These are phyloP conservation scores for Mohoua ochrocephala DNA, from an alignment of 2,113 vertebrate species.

Conservation along the genomic window DNA sequence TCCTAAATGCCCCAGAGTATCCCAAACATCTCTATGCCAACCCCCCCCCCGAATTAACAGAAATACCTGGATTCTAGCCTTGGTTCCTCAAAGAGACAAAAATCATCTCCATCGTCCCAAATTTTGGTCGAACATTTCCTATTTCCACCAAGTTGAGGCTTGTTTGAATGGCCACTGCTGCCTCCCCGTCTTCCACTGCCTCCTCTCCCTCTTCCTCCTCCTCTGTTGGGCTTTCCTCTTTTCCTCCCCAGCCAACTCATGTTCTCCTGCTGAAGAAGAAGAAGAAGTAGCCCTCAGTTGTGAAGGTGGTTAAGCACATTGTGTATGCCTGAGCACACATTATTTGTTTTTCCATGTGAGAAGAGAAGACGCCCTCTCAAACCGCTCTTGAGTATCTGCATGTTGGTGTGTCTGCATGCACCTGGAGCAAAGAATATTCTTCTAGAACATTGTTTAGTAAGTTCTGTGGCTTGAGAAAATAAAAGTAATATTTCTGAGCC, in stretches of 20 bases:
- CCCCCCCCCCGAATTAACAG: not conserved
- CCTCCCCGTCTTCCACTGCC: constrained; percentile 30
- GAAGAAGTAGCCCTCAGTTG: not conserved
- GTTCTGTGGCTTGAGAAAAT: not conserved
- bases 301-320: not conserved
- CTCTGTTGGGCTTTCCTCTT: constrained; percentile 84
- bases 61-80: constrained; percentile 60
- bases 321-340: not conserved
- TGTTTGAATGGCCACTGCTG: constrained; percentile 33
- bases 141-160: constrained; percentile 46
- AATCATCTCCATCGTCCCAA: constrained; percentile 90
- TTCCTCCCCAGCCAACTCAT: constrained; percentile 77
- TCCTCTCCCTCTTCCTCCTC: constrained; percentile 71
- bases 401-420: not conserved
- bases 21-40: not conserved
- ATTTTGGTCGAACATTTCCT: constrained; percentile 75
- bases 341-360: not conserved
- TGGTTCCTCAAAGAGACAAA: constrained; percentile 78
- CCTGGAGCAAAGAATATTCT: not conserved
- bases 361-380: not conserved
- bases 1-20: not conserved
- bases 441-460: not conserved
- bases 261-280: constrained; percentile 16
- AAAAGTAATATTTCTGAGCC: not conserved
- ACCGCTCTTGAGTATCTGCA: not conserved